Evolutionary conservation across 2,797 vertebrate genomes (phyloP), one percentile per base, ranked within the genome.

Genomic region (Caiman crocodilus): DNA sequence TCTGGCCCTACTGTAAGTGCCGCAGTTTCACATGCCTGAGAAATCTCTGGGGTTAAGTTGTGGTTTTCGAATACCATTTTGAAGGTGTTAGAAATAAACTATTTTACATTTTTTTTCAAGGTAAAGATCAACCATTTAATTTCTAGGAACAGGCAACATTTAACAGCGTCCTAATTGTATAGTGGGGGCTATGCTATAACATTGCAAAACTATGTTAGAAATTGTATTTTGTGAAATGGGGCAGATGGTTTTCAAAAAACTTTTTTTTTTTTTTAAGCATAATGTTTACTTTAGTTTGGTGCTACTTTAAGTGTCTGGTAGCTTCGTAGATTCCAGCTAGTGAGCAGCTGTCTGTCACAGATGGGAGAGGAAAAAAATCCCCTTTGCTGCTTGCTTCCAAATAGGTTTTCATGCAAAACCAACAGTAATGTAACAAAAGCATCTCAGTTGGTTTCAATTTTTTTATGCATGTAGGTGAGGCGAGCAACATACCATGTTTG

Each of bases 381-480:
- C 85, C 80, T 23, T 80, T 64, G 82, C 88, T 90, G 58, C 92
- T 89, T 95, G 59, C 76, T 89, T 83, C 92, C 92, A 16, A 79
- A 87, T 89, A 85, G 92, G 64, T 88, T 96, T 92, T 94, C 84
- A 65, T 88, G 79, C 63, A 92, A 83, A 95, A 21, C 84, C 90
- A 71, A 18, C 16, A 84, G 94, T 80, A 96, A 94, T 61, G 82
- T 91, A 91, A 92, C 85, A 73, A 91, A 80, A 32, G 90, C 93
- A 95, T 94, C 88, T 94, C 90, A 87, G 78, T 92, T 87, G 94
- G 94, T 94, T 91, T 61, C 89, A 90, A 95, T 89, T 95, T 96
- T 90, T 88, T 95, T 92, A 82, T 86, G 73, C 0, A 1, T 80
- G 92, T 76, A 55, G 91, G 79, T 74, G 91, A 94, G 80, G 42